Evolutionary conservation across 2,113 vertebrate genomes (phyloP).

Genomic region (Sprattus sprattus): DNA sequence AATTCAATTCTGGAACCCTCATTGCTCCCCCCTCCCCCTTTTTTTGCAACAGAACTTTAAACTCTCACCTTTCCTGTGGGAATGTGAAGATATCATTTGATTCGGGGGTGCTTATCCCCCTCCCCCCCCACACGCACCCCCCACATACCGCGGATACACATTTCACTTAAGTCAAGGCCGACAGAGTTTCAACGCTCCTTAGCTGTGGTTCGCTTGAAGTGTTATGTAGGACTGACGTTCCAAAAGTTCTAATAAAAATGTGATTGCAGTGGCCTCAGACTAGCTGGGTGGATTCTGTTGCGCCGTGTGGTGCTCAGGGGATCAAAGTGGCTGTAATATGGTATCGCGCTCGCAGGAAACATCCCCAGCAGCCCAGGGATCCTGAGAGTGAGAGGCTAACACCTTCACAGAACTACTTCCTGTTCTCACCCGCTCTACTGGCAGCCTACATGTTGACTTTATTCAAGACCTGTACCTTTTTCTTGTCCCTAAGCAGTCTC

Average conservation of each 20-base stretch:
- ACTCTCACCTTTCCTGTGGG: conserved; percentile 40
- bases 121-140: background rate
- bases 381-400: background rate
- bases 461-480: background rate
- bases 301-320: background rate
- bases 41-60: conserved; percentile 29
- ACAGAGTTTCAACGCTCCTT: conserved; percentile 12
- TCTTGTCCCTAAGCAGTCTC: background rate
- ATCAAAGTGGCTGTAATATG: background rate
- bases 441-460: background rate
- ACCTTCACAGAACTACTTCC: background rate
- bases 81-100: conserved; percentile 22
- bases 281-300: background rate
- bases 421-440: background rate
- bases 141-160: background rate
- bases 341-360: background rate
- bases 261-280: background rate
- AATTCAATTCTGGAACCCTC: conserved; percentile 7
- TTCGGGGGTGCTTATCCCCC: background rate
- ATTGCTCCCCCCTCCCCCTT: background rate
- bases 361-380: background rate
- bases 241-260: background rate
- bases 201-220: conserved; percentile 19
- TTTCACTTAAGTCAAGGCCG: conserved; percentile 21
- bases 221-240: conserved; percentile 12